Conservation (phyloP, 2,888 invertebrate species). For the Aleiodes leptofemur region DNA sequence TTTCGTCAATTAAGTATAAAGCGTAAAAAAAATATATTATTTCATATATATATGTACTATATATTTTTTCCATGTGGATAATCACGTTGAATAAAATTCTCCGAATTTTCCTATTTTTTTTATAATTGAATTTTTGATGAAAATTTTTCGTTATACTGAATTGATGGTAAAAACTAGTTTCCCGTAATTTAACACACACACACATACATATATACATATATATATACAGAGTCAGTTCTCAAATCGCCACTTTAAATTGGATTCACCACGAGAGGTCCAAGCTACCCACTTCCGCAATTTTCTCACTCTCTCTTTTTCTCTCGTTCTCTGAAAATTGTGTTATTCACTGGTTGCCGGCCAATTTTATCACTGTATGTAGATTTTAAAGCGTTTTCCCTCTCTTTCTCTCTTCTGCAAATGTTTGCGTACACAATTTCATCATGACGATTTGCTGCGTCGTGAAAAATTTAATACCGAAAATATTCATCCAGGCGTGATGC, state of each 20-base stretch:
- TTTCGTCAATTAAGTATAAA: too few species aligned
- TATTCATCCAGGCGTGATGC: constrained; percentile 55
- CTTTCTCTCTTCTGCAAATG: constrained; percentile 1
- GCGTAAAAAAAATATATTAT: too few species aligned
- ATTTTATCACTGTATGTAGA: constrained; percentile 67
- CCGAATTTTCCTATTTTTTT: constrained; percentile 2
- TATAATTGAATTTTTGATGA: constrained; percentile 52
- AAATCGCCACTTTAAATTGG: constrained; percentile 62
- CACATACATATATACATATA: neutral
- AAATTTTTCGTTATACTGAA: constrained; percentile 46
- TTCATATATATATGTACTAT: too few species aligned
- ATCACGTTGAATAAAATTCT: neutral
- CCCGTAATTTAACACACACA: constrained; percentile 32
- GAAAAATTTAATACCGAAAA: constrained; percentile 70
- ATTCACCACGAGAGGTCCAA: constrained; percentile 64
- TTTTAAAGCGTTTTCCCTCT: constrained; percentile 63
- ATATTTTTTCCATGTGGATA: neutral
- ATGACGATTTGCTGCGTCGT: constrained; percentile 51
- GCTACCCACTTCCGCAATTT: constrained; percentile 34
- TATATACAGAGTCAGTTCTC: constrained; percentile 47
- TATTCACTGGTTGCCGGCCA: constrained; percentile 66
- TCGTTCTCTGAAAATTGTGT: constrained; percentile 64
- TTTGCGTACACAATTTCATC: constrained; percentile 30
- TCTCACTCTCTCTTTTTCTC: constrained; percentile 56
- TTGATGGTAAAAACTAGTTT: constrained; percentile 51